Conservation (phyloP, 2,113 vertebrate genomes). For the Galemys pyrenaicus region DNA sequence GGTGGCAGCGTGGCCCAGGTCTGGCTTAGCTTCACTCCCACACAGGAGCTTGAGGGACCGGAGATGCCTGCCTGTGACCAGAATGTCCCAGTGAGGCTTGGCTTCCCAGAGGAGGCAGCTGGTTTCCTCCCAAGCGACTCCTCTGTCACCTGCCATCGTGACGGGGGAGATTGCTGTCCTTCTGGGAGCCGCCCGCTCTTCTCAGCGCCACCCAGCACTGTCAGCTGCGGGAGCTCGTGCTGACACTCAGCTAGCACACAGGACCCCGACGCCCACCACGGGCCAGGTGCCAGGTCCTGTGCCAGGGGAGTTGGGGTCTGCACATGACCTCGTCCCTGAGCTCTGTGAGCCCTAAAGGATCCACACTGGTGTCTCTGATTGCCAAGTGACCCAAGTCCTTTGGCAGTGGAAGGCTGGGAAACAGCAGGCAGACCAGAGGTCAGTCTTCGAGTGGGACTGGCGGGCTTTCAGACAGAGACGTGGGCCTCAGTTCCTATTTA, state of each 20-base stretch:
- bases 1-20: no score
- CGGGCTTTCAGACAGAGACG: background rate
- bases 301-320: background rate
- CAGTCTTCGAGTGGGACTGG: background rate
- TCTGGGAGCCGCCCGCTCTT: background rate
- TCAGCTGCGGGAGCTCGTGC: background rate
- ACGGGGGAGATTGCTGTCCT: background rate
- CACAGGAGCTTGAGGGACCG: background rate
- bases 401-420: background rate
- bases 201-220: background rate
- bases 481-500: background rate
- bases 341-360: background rate
- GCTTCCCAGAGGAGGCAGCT: background rate
- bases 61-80: background rate
- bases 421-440: background rate
- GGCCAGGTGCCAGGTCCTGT: background rate
- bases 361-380: background rate
- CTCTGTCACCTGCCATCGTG: background rate
- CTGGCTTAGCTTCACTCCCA: background rate
- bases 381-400: background rate
- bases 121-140: background rate
- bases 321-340: accelerated
- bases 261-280: accelerated
- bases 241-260: background rate
- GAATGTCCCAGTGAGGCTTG: no score